A percentile compares a stretch with the other conserved stretches of the same genome.
phyloP scores from a whole-genome alignment of 2,797 vertebrate genomes.

The Tragopan temminckii region DNA sequence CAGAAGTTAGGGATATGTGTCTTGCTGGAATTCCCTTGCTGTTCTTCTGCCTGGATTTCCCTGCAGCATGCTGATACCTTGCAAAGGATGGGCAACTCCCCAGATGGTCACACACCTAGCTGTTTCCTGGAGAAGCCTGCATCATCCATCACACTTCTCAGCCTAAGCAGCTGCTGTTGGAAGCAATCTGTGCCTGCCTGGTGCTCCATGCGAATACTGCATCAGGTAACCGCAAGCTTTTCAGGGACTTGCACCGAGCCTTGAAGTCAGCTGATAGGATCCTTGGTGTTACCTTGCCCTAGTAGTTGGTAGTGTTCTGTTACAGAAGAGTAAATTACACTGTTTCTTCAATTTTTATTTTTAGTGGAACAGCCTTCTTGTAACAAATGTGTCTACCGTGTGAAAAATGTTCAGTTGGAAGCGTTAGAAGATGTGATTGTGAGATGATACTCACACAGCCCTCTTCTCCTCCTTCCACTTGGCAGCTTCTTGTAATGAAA shows the following conservation, averaged over 20 bases:
- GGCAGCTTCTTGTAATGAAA: not conserved
- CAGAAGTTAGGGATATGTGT: not conserved
- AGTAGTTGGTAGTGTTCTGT: not conserved
- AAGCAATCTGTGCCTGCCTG: not conserved
- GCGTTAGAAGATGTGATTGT: not conserved
- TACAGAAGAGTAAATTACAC: not conserved
- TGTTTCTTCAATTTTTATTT: not conserved
- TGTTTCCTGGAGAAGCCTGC: accelerated
- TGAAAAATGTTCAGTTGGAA: accelerated
- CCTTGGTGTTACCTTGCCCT: accelerated
- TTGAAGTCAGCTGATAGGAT: not conserved
- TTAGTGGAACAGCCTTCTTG: not conserved
- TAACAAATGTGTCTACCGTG: too few relatives aligned
- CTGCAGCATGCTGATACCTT: not conserved
- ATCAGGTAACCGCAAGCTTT: not conserved
- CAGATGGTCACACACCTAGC: accelerated
- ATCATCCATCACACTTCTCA: not conserved
- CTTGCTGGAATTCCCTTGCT: not conserved
- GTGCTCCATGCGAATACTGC: accelerated
- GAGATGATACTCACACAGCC: accelerated
- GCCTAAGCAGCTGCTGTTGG: not conserved
- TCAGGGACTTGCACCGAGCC: not conserved
- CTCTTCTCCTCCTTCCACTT: not conserved
- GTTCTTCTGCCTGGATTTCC: not conserved
- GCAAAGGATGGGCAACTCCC: accelerated